phyloP scores from a whole-genome alignment of 1,140 invertebrate species.

The Papilio xuthus region DNA sequence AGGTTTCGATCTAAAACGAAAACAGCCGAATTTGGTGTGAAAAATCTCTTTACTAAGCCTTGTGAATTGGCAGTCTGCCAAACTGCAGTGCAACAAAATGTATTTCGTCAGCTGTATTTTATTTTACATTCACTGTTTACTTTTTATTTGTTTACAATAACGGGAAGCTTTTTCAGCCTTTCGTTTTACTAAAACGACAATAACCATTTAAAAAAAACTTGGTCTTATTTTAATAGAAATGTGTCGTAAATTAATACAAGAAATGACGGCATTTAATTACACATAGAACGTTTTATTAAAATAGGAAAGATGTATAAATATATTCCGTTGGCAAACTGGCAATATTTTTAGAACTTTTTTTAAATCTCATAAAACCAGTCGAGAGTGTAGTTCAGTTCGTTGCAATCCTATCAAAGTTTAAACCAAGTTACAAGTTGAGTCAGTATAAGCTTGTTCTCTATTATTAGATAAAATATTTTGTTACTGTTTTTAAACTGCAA shows the following conservation, averaged over 20 bases:
- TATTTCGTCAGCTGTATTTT: neutral
- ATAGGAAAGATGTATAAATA: neutral
- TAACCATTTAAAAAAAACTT: neutral
- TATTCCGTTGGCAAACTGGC: neutral
- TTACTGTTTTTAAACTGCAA: neutral
- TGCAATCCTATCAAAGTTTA: constrained; percentile 10
- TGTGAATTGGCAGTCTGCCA: constrained; percentile 4
- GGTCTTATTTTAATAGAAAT: too few species aligned
- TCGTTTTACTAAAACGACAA: neutral
- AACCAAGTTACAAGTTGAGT: neutral
- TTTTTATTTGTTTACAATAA: neutral
- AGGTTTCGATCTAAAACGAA: neutral
- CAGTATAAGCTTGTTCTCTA: neutral
- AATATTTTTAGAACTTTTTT: constrained; percentile 20
- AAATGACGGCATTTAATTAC: neutral
- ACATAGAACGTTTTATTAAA: neutral
- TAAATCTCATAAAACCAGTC: constrained; percentile 3
- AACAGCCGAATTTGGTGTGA: neutral
- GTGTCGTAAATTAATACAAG: neutral
- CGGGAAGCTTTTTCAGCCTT: neutral
- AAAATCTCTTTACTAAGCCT: neutral
- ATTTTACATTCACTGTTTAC: constrained; percentile 3
- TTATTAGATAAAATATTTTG: neutral
- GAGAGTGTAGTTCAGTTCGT: neutral
- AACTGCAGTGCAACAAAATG: constrained; percentile 4